These are phyloP conservation scores for Celastrina argiolus DNA, from an alignment of 2,888 invertebrate genomes.

Conservation along the genomic window DNA sequence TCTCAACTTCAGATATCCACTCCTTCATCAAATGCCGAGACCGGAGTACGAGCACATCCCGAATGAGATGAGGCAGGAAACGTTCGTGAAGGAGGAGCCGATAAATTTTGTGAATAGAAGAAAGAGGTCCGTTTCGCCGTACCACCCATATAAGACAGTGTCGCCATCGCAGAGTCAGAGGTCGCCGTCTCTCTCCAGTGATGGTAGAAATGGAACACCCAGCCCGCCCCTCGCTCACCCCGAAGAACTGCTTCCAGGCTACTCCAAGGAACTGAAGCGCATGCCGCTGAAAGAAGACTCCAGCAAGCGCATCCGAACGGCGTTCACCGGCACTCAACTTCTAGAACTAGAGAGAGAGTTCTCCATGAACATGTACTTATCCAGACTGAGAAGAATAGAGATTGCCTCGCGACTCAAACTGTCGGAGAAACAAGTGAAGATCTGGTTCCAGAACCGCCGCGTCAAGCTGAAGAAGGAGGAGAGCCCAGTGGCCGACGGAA, in stretches of 20 bases:
- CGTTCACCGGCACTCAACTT: conserved; percentile 93
- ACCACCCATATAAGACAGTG: conserved; percentile 62
- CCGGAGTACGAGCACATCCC: conserved; percentile 51
- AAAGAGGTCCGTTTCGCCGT: conserved; percentile 67
- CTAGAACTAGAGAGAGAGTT: conserved; percentile 94
- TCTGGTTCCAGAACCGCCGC: conserved; percentile 96
- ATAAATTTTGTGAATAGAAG: conserved; percentile 53
- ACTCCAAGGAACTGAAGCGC: conserved; percentile 65
- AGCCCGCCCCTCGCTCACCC: conserved; percentile 71
- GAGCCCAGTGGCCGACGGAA: conserved; percentile 67
- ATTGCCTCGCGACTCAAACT: conserved; percentile 92
- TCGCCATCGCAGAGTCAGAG: conserved; percentile 63
- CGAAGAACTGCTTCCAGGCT: conserved; percentile 66
- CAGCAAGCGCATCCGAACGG: conserved; percentile 93
- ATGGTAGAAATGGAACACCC: conserved; percentile 77
- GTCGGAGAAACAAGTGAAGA: conserved; percentile 96
- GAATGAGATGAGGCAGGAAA: conserved; percentile 48
- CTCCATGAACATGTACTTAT: conserved; percentile 92
- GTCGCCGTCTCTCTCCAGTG: conserved; percentile 63
- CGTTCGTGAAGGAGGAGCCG: conserved; percentile 57
- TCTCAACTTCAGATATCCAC: conserved; percentile 61
- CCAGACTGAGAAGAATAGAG: conserved; percentile 92
- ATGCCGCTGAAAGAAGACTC: conserved; percentile 79
- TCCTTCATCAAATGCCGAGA: conserved; percentile 63
- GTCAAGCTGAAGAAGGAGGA: conserved; percentile 96